A percentile compares a stretch with the other conserved stretches of the same genome.
Evolutionary conservation across 1,140 invertebrate species (phyloP).

Genomic region (Zophobas atratus): DNA sequence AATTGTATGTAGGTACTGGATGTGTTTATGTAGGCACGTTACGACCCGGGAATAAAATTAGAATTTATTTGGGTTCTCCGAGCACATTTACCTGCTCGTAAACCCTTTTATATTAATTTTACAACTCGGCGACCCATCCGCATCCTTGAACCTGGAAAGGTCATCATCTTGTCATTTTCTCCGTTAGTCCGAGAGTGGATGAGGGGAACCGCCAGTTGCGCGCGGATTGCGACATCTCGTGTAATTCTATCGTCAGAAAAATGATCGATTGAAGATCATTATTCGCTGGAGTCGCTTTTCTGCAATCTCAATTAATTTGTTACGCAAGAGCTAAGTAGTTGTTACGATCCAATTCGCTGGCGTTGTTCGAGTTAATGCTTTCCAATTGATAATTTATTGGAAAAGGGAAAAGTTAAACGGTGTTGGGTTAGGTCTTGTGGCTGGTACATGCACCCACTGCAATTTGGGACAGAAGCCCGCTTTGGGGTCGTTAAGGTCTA

Average conservation of each 20-base stretch:
- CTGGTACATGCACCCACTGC: too few relatives aligned
- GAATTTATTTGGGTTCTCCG: not conserved
- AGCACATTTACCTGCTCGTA: conserved; percentile 4
- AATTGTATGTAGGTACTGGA: not conserved
- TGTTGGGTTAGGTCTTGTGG: too few relatives aligned
- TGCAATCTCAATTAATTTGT: not conserved
- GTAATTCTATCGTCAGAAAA: too few relatives aligned
- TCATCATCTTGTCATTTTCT: not conserved
- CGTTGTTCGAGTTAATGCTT: not conserved
- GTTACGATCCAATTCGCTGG: not conserved
- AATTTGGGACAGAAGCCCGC: too few relatives aligned
- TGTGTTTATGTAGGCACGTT: not conserved
- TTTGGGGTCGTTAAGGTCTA: too few relatives aligned
- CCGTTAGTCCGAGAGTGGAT: too few relatives aligned
- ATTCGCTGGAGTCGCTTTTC: not conserved
- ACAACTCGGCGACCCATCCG: not conserved
- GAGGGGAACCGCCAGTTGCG: not conserved
- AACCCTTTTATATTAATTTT: not conserved
- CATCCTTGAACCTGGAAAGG: conserved; percentile 10
- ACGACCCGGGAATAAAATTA: conserved; percentile 1
- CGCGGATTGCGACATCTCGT: too few relatives aligned
- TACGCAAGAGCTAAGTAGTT: not conserved
- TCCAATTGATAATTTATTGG: too few relatives aligned
- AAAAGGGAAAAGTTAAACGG: too few relatives aligned
- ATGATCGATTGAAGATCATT: too few relatives aligned